These are phyloP conservation scores for Oscheius onirici DNA, from an alignment of 2,888 invertebrate genomes.

Conservation along the genomic window DNA sequence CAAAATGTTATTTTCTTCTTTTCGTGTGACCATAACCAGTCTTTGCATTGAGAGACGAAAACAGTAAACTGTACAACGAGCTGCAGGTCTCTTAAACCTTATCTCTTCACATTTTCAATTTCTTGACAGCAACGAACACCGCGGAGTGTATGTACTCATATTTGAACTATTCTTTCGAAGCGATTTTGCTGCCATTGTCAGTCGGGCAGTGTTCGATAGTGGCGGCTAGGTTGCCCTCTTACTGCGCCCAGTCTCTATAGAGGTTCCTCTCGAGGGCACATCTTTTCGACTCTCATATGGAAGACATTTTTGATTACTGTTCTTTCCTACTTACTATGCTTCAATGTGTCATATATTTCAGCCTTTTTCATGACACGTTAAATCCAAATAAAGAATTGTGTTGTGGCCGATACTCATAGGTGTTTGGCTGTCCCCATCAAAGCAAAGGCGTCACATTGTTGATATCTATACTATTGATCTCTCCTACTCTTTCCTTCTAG, in stretches of 20 bases:
- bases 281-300: not conserved
- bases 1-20: too few relatives aligned
- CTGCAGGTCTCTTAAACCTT: too few relatives aligned
- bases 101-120: too few relatives aligned
- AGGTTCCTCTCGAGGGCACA: conserved; percentile 15
- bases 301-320: not conserved
- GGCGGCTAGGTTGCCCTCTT: conserved; percentile 27
- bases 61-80: too few relatives aligned
- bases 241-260: conserved; percentile 15
- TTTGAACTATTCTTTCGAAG: not conserved
- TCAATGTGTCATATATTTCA: too few relatives aligned
- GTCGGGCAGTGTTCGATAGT: conserved; percentile 28
- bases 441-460: conserved; percentile 3
- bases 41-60: too few relatives aligned
- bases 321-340: not conserved
- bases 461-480: not conserved
- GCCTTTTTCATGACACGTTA: too few relatives aligned
- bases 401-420: not conserved
- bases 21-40: too few relatives aligned
- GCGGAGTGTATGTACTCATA: too few relatives aligned
- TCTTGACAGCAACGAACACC: too few relatives aligned
- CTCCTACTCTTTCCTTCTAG: not conserved
- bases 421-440: not conserved
- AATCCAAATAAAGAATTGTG: not conserved
- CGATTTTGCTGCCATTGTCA: conserved; percentile 18